These are phyloP conservation scores for Hippocampus guttulatus DNA, from an alignment of 2,113 vertebrate species.

Conservation along the genomic window DNA sequence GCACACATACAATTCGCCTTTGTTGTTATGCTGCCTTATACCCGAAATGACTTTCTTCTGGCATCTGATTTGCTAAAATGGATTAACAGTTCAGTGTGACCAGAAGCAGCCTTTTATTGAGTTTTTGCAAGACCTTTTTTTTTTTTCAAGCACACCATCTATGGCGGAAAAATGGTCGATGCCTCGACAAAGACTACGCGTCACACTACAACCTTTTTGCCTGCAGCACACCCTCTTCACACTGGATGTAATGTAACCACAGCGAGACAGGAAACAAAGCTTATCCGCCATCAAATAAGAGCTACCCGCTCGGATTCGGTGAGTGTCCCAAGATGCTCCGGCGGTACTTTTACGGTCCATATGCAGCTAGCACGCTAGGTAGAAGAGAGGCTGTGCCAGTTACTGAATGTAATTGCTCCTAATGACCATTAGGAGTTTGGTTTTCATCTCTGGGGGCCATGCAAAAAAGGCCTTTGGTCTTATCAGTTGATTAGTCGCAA, in stretches of 20 bases:
- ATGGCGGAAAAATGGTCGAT: no score
- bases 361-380: constrained; percentile 25
- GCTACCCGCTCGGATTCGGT: constrained; percentile 10
- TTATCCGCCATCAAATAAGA: constrained; percentile 35
- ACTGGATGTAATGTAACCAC: neutral
- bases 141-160: no score
- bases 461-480: constrained; percentile 71
- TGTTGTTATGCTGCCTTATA: no score
- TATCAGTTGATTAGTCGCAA: constrained; percentile 78
- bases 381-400: constrained; percentile 49
- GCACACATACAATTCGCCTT: no score
- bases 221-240: neutral
- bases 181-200: no score
- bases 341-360: constrained; percentile 29
- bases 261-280: constrained; percentile 11
- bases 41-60: no score
- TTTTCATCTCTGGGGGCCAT: constrained; percentile 67
- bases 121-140: no score
- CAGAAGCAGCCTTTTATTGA: no score
- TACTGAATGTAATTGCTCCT: constrained; percentile 74
- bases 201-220: no score
- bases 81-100: no score
- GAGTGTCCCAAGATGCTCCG: constrained; percentile 21
- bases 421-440: constrained; percentile 78
- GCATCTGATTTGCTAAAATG: no score